phyloP scores from a whole-genome alignment of 2,113 vertebrate genomes.

The Tragelaphus buxtoni region DNA sequence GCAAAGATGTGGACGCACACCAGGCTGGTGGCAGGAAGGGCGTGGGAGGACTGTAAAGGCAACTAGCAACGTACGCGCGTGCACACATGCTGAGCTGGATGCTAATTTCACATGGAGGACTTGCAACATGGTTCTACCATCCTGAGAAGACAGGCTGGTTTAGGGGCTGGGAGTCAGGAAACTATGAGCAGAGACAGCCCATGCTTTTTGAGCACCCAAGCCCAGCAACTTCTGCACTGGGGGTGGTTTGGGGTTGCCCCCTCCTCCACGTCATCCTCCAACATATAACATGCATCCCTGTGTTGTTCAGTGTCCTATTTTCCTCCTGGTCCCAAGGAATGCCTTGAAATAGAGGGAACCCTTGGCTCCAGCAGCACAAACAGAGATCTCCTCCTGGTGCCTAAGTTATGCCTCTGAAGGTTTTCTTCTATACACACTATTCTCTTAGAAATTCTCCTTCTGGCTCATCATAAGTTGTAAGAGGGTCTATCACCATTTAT shows the following conservation, averaged over 20 bases:
- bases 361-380: not conserved
- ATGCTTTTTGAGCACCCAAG: not conserved
- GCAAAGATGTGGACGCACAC: not conserved
- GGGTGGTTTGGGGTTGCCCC: too few species aligned
- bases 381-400: not conserved
- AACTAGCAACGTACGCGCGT: fast-evolving
- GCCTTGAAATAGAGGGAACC: not conserved
- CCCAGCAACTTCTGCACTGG: fast-evolving
- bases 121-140: not conserved
- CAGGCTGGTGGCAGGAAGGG: not conserved
- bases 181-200: not conserved
- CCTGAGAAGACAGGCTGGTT: not conserved
- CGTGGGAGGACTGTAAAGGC: not conserved
- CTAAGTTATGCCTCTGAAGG: not conserved
- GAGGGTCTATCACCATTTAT: not conserved
- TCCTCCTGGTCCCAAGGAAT: not conserved
- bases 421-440: not conserved
- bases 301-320: not conserved
- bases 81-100: not conserved
- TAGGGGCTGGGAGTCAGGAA: not conserved
- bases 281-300: fast-evolving
- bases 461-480: not conserved
- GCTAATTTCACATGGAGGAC: not conserved
- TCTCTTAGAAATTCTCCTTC: not conserved
- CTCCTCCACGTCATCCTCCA: not conserved